Conservation (phyloP, 2,888 invertebrate genomes). For the Leptinotarsa peninsularis region DNA sequence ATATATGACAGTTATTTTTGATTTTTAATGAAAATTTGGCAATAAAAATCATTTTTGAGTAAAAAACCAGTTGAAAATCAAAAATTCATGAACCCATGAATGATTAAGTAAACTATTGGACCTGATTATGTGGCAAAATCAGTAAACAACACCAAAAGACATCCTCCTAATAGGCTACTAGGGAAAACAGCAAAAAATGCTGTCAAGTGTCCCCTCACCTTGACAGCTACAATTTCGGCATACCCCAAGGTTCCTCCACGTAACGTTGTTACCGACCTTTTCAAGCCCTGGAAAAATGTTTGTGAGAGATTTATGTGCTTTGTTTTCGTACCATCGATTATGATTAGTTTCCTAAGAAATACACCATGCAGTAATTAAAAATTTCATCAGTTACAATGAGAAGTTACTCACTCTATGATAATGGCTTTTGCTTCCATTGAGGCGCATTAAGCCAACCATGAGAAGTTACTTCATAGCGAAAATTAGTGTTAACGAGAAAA, state of each 20-base stretch:
- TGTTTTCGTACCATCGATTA: not conserved
- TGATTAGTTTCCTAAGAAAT: not conserved
- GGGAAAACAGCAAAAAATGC: constrained; percentile 41
- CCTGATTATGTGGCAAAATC: constrained; percentile 14
- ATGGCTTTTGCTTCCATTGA: too few relatives aligned
- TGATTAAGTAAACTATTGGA: not conserved
- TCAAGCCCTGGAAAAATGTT: constrained; percentile 82
- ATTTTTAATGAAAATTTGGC: too few relatives aligned
- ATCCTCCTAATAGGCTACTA: not conserved
- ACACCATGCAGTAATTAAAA: not conserved
- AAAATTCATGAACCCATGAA: too few relatives aligned
- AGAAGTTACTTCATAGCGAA: not conserved
- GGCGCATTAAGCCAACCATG: too few relatives aligned
- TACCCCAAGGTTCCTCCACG: constrained; percentile 88
- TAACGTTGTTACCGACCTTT: constrained; percentile 92
- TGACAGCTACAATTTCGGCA: constrained; percentile 96
- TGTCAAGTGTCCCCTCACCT: constrained; percentile 74
- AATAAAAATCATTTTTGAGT: too few relatives aligned
- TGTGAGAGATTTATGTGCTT: constrained; percentile 15
- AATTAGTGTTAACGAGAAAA: not conserved
- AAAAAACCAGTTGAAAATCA: too few relatives aligned
- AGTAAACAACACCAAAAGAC: constrained; percentile 25
- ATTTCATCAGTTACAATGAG: not conserved
- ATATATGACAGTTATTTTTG: too few relatives aligned
- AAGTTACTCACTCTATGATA: not conserved